Evolutionary conservation across 1,140 invertebrate species (phyloP).

Genomic region (Philopotamus ludificatus): DNA sequence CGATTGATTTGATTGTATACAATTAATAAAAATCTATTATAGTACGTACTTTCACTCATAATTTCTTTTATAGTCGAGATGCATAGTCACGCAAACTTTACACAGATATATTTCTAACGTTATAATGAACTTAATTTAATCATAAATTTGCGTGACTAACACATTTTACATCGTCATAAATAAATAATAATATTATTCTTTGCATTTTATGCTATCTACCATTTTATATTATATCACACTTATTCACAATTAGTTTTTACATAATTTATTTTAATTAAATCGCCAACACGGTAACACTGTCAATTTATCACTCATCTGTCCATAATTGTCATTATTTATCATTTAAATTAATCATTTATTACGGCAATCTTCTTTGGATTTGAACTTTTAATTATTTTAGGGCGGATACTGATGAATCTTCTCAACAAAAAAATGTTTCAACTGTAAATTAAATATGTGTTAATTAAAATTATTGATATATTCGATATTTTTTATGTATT

Average conservation of each 20-base stretch:
- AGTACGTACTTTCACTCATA: background rate
- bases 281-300: conserved; percentile 12
- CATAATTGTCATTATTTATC: background rate
- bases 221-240: conserved; percentile 22
- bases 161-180: no score
- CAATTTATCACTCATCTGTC: conserved; percentile 7
- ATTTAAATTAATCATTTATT: no score
- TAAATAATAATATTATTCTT: no score
- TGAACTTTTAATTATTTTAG: conserved; percentile 10
- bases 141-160: background rate
- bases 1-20: conserved; percentile 10
- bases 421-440: background rate
- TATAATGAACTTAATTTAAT: background rate
- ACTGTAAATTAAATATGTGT: background rate
- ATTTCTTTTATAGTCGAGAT: background rate
- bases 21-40: background rate
- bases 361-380: conserved; percentile 22
- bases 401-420: conserved; percentile 17
- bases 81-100: conserved; percentile 20
- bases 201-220: conserved; percentile 27
- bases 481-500: background rate
- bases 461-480: background rate
- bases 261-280: background rate
- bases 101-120: background rate
- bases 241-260: conserved; percentile 18